Base-by-base conservation (phyloP, 2,113 vertebrate genomes). In the Carassius auratus region DNA sequence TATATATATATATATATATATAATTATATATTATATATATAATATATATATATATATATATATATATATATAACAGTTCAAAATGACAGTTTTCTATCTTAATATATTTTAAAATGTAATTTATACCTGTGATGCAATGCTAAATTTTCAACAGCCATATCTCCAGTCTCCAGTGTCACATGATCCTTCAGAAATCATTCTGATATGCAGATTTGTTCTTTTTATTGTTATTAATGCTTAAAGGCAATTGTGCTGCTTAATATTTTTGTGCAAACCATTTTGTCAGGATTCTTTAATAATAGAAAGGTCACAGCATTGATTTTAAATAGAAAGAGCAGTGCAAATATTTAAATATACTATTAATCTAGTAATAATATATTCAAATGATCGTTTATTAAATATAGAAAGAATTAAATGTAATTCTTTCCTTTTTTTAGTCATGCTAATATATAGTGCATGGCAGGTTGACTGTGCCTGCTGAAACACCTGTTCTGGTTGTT, bases 401-500 rank as follows among this genome's bases (percentile, higher is more conserved):
- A 14, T 15, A 1, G 45, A 19, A 71, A 21, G 9, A n/a, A 71
- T 21, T 42, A 71, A 59, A 38, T n/a, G 10, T 23, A 42, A 61
- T 79, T 26, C n/a, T 81, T 17, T 30, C 15, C 26, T n/a, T n/a
- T 82, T 50, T 61, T 42, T 23, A 45, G 36, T 80, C 12, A 42
- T 14, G 21, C 38, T 9, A 36, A 33, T 17, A 38, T 26, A 15
- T 23, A 57, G 36, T 48, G 59, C 57, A n/a, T 80, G 3, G 33
- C 36, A 42, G 21, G 57, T 8, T 42, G n/a, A 36, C 52, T 36
- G 3, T 55, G 61, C 19, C 48, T 83, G 50, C 73, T 71, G 2
- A 73, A 78, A 84, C 85, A 88, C 87, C 85, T 88, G 85, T 84
- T 88, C 1, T 80, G 55, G 78, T 45, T 84, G 30, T 48, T 77